Percentiles rank a stretch among this genome's conserved stretches.
These are phyloP conservation scores for Riparia riparia DNA, from an alignment of 2,113 vertebrate genomes.

Conservation along the genomic window DNA sequence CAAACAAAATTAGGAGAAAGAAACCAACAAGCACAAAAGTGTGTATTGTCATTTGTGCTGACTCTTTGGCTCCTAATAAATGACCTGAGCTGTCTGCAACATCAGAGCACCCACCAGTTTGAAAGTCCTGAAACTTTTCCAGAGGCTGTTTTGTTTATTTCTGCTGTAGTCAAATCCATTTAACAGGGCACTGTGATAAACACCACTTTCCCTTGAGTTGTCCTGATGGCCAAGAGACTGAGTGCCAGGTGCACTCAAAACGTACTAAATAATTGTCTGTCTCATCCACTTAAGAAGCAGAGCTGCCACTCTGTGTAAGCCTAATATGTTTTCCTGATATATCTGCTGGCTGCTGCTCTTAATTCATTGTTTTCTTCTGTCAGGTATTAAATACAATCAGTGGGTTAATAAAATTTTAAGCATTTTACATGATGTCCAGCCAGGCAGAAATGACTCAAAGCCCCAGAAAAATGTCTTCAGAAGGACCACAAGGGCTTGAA, in stretches of 20 bases:
- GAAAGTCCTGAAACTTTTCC: neutral
- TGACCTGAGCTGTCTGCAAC: neutral
- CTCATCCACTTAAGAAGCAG: neutral
- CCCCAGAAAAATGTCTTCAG: neutral
- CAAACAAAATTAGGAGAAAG: neutral
- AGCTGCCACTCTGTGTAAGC: neutral
- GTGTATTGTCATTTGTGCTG: neutral
- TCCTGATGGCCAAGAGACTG: neutral
- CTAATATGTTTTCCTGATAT: neutral
- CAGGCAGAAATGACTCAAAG: neutral
- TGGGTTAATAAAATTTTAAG: neutral
- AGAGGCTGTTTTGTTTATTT: slow-evolving; percentile 29
- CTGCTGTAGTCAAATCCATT: neutral
- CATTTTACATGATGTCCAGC: neutral
- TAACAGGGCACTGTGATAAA: neutral
- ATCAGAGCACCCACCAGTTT: neutral
- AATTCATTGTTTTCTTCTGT: neutral
- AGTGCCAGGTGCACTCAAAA: neutral
- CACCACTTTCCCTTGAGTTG: neutral
- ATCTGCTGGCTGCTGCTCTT: neutral
- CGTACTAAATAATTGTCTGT: neutral
- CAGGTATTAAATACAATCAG: neutral
- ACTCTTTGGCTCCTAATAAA: neutral
- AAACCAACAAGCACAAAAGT: neutral
- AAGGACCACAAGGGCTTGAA: neutral